phyloP scores from a whole-genome alignment of 2,888 invertebrate species.

The Notocelia uddmanniana region DNA sequence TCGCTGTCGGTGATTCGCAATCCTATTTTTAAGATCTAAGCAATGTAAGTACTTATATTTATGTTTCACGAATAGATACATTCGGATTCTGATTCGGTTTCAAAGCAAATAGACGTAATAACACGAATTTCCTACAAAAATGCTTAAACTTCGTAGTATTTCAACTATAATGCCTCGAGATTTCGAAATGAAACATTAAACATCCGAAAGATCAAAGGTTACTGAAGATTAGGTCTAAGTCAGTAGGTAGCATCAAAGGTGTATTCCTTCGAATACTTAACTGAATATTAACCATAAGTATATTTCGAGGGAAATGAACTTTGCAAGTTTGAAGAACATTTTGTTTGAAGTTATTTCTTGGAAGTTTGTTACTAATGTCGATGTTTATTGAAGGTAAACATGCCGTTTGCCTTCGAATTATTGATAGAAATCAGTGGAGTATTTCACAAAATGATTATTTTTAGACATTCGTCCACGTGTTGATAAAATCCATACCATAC shows the following conservation, averaged over 20 bases:
- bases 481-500: too few species aligned
- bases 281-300: constrained; percentile 23
- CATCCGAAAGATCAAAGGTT: constrained; percentile 25
- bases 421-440: background rate
- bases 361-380: background rate
- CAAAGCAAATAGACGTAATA: background rate
- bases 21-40: too few species aligned
- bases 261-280: constrained; percentile 8
- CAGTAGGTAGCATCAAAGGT: constrained; percentile 41
- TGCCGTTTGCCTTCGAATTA: too few species aligned
- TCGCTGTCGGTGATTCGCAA: too few species aligned
- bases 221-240: constrained; percentile 30
- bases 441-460: background rate
- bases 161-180: constrained; percentile 10
- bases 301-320: constrained; percentile 2
- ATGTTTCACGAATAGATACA: too few species aligned
- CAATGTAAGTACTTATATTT: too few species aligned
- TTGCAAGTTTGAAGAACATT: constrained; percentile 6
- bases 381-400: background rate
- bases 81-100: too few species aligned
- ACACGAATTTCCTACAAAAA: background rate
- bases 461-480: too few species aligned
- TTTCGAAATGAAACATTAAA: constrained; percentile 20
- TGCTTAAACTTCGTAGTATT: background rate
- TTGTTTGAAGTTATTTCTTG: constrained; percentile 19